phyloP scores from a whole-genome alignment of 2,888 invertebrate species.

The Leptothorax acervorum region DNA sequence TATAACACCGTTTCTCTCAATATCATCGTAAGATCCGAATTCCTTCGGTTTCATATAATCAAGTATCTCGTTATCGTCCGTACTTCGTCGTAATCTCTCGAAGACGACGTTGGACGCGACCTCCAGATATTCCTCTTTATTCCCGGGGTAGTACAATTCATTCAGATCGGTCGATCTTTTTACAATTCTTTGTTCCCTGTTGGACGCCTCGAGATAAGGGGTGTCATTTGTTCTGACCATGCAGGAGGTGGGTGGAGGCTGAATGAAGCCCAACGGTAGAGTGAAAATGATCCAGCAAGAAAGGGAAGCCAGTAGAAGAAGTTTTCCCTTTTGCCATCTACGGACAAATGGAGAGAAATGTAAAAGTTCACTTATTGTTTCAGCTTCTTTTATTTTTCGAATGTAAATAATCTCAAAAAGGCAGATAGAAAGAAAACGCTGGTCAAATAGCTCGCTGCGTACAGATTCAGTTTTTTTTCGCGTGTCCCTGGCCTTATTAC shows the following conservation, averaged over 20 bases:
- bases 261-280: slow-evolving; percentile 97
- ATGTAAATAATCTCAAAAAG: not conserved
- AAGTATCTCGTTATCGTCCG: slow-evolving; percentile 69
- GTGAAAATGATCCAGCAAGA: slow-evolving; percentile 99
- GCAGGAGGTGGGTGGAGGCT: slow-evolving; percentile 97
- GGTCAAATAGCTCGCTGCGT: not conserved
- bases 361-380: not conserved
- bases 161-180: slow-evolving; percentile 86
- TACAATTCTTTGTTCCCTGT: slow-evolving; percentile 84
- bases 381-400: not conserved
- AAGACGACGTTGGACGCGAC: slow-evolving; percentile 82
- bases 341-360: slow-evolving; percentile 13
- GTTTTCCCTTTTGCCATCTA: slow-evolving; percentile 94
- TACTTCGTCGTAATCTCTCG: slow-evolving; percentile 80
- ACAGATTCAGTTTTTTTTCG: not conserved
- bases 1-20: slow-evolving; percentile 52
- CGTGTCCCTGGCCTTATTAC: not conserved
- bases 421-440: not conserved
- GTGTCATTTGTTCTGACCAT: slow-evolving; percentile 89
- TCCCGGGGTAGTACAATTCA: slow-evolving; percentile 68
- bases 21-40: slow-evolving; percentile 56
- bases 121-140: slow-evolving; percentile 79
- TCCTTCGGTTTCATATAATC: slow-evolving; percentile 25
- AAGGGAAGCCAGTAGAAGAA: slow-evolving; percentile 95
- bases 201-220: slow-evolving; percentile 89